Evolutionary conservation across 1,140 invertebrate genomes (phyloP), one percentile per base, ranked within the genome.

Genomic region (Euschistus heros): DNA sequence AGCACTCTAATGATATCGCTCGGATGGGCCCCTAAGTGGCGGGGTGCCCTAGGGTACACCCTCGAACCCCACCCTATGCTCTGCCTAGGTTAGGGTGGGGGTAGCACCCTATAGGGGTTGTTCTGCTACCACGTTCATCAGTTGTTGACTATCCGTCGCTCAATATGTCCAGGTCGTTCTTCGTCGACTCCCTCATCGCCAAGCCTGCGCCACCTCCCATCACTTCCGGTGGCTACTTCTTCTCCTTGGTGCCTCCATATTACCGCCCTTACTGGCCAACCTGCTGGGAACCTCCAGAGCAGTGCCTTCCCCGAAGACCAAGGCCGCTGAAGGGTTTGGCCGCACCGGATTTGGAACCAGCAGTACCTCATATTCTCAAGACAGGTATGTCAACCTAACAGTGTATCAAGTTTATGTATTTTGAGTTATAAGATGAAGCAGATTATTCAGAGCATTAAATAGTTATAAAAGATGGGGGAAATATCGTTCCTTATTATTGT

Each of bases 141-240:
- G 55, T 59, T 33, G 55, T n/a, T 27, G 24, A 24, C 17, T 18
- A 18, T n/a, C 17, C 55, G 26, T 18, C 55, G 18, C 6, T 15
- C 30, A 27, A 1, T 0, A 71, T 71, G 70, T 71, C 70, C 2
- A 63, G 70, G 0, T 71, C 70, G 0, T 71, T 71, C n/a, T 44
- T 71, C 14, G 68, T 71, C 59, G 70, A 71, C 18, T 69, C 69
- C 6, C 66, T 71, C 15, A 71, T 71, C 47, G 68, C 63, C 57
- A 27, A 50, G 8, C 64, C 64, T 2, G 42, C 62, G 17, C 54
- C 63, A 20, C 47, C 65, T 6, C 65, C 66, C 30, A 44, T 65
- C 20, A 64, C 61, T 30, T 63, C 63, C n/a, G 65, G 64, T 15
- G 62, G 54, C 33, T 67, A 47, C 26, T 60, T 61, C 52, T 42